These are phyloP conservation scores for Clamator glandarius DNA, from an alignment of 2,797 vertebrate species.

Conservation along the genomic window DNA sequence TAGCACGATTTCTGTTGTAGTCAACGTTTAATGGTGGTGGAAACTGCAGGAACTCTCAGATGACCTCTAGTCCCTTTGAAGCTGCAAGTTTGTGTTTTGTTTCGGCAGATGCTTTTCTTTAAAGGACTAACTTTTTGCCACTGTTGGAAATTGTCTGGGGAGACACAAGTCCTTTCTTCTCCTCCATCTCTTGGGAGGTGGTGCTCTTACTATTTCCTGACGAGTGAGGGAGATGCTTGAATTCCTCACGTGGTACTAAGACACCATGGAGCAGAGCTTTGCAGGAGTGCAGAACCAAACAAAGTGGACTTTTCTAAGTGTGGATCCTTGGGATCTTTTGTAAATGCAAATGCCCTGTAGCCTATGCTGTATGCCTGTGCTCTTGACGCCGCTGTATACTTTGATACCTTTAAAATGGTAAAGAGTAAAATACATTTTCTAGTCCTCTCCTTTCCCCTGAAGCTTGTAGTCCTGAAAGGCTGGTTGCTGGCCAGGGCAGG, in stretches of 20 bases:
- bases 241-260: not conserved
- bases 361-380: not conserved
- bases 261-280: not conserved
- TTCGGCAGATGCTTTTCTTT: slow-evolving; percentile 3
- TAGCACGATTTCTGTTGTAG: not conserved
- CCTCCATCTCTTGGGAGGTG: not conserved
- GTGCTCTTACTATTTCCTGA: not conserved
- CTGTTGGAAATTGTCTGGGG: not conserved
- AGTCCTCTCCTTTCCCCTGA: not conserved
- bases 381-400: rapidly evolving
- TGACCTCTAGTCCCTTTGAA: not conserved
- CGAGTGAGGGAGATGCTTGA: not conserved
- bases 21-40: not conserved
- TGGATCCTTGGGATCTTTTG: not conserved
- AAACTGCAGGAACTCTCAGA: not conserved
- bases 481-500: not conserved
- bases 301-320: not conserved
- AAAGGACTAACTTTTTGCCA: not conserved
- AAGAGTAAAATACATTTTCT: not conserved
- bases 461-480: not conserved
- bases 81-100: not conserved
- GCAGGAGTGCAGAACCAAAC: not conserved
- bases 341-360: not conserved
- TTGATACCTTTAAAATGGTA: not conserved
- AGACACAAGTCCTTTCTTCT: not conserved